Conservation (phyloP, 1,140 invertebrate genomes). For the Protaetia brevitarsis region DNA sequence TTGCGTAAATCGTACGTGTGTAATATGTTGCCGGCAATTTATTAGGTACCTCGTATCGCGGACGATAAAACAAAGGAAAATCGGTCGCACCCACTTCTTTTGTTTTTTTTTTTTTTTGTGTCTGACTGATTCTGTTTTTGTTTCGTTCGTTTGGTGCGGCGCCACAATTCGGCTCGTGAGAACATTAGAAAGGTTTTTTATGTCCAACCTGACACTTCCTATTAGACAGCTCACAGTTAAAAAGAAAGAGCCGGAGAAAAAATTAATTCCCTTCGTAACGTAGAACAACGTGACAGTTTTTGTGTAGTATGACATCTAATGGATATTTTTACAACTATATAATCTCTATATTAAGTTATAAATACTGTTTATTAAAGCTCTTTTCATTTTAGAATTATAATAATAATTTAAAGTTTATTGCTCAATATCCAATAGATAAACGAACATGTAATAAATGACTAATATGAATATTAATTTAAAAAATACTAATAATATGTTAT, state of each 20-base stretch:
- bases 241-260: background rate
- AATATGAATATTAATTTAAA: too few relatives aligned
- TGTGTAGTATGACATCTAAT: too few relatives aligned
- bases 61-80: constrained; percentile 15
- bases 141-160: background rate
- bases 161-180: background rate
- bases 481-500: too few relatives aligned
- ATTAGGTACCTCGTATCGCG: background rate
- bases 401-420: too few relatives aligned
- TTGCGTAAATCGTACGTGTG: background rate
- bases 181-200: constrained; percentile 15
- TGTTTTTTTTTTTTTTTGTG: constrained; percentile 10
- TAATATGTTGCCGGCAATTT: constrained; percentile 12
- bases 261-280: background rate
- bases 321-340: too few relatives aligned
- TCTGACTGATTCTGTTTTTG: too few relatives aligned
- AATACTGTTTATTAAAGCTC: too few relatives aligned
- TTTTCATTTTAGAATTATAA: too few relatives aligned
- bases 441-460: too few relatives aligned
- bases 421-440: too few relatives aligned
- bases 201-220: background rate
- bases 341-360: too few relatives aligned
- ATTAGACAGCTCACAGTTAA: background rate
- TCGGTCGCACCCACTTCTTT: constrained; percentile 11
- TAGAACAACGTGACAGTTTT: background rate